phyloP scores from a whole-genome alignment of 2,888 invertebrate species.

The Dasysyrphus albostriatus region DNA sequence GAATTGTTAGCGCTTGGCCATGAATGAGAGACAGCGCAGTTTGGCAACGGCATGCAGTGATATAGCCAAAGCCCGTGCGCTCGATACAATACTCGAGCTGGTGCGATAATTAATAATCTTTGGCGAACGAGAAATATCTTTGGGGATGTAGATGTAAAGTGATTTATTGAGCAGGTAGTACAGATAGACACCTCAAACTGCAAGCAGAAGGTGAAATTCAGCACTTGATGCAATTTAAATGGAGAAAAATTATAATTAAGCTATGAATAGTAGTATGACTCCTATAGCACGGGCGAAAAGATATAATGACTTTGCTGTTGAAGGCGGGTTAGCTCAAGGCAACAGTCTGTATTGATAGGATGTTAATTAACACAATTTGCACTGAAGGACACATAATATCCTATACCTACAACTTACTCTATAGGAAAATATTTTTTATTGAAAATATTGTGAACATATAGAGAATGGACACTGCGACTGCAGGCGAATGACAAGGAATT shows the following conservation, averaged over 20 bases:
- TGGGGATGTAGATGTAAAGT: slow-evolving; percentile 57
- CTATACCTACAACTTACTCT: not conserved
- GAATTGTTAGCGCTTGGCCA: slow-evolving; percentile 63
- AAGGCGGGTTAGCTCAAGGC: slow-evolving; percentile 24
- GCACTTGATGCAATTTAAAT: slow-evolving; percentile 51
- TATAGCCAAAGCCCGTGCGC: slow-evolving; percentile 20
- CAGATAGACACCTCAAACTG: slow-evolving; percentile 32
- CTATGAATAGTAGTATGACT: slow-evolving; percentile 39
- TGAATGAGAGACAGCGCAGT: slow-evolving; percentile 23
- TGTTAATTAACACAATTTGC: slow-evolving; percentile 29
- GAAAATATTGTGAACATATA: not conserved
- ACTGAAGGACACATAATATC: too few species aligned
- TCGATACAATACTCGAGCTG: not conserved
- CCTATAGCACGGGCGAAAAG: not conserved
- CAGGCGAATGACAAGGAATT: not conserved
- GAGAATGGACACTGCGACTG: not conserved
- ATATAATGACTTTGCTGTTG: slow-evolving; percentile 8
- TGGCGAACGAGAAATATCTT: slow-evolving; percentile 16
- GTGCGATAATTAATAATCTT: slow-evolving; percentile 71
- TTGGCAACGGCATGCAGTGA: not conserved
- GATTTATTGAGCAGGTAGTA: slow-evolving; percentile 62
- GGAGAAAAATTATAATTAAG: slow-evolving; percentile 49
- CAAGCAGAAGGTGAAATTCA: slow-evolving; percentile 51
- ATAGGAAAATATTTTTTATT: not conserved
- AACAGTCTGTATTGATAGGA: slow-evolving; percentile 36